Base-by-base conservation (phyloP, 1,140 invertebrate species). In the Tetramorium simillimum region DNA sequence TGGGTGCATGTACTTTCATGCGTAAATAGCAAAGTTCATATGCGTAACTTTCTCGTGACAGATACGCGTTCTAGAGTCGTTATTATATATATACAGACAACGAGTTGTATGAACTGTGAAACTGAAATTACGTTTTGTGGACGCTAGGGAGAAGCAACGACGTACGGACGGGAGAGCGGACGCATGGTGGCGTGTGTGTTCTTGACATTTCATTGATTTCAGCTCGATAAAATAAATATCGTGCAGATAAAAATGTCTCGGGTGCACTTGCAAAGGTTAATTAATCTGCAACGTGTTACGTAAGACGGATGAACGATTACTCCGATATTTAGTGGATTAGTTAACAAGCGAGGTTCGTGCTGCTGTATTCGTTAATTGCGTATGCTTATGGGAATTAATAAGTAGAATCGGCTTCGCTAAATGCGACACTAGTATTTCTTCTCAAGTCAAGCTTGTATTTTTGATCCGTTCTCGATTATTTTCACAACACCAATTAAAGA, bases 181-280 rank as follows among this genome's bases (percentile, higher is more conserved):
- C 33, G 53, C 28, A 33, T 16, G 5, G 2, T 69, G 46, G 37
- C 73, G 65, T 16, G 85, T 56, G 73, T 53, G 40, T 9, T 49
- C 4, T 58, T 76, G 86, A 88, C 63, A 76, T 33, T 51, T 75
- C 53, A 75, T 37, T 56, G 33, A 58, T 82, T 84, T 56, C 28
- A 69, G 28, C 33, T 70, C 58, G 72, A 88, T 73, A 28, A 75
- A 88, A 69, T 88, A 89, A 88, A 85, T 73, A 84, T 2, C 24
- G 24, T 24, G 7, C 53, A 12, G 40, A 73, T 72, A 73, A 82
- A 82, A 58, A 82, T 40, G 51, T 16, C 24, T 9, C 46, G 7
- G 16, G 14, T 33, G 6, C 6, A 70, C n/a, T 12, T 43, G 43
- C 6, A 82, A 82, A 82, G 78, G 40, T 82, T 82, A 73, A 82